Evolutionary conservation across 2,113 vertebrate species (phyloP), one percentile per base, ranked within the genome.

Genomic region (Phrynosoma platyrhinos): DNA sequence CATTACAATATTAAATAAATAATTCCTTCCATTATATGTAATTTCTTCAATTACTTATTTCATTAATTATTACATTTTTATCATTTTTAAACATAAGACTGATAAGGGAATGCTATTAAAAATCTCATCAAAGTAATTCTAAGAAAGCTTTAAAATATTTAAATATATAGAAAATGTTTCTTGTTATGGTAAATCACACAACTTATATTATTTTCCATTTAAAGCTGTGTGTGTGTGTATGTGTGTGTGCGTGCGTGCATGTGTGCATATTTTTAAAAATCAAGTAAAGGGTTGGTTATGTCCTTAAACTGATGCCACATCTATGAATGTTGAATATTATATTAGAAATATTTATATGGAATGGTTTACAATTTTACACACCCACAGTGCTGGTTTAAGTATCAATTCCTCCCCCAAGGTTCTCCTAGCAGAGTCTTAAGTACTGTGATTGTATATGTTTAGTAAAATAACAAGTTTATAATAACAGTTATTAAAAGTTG

Each of bases 331-430:
- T 36, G 27, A 30, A 7, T 9, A 0, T 83, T 84, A 64, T 0
- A n/a, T 58, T 86, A 71, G 30, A 88, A 92, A 8, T 69, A 25
- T 69, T 90, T 85, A 1, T 90, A 89, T 92, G 21, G 5, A 72
- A 0, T 0, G 64, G 80, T 83, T 53, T 86, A 86, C 71, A 0
- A 27, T 68, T 40, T 91, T 87, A 84, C 68, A 0, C 0, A 69
- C 1, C 40, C 47, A 88, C 78, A 6, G 47, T 23, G 1, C 20
- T 66, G 0, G 0, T 40, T 74, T 52, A 27, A 40, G 7, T 77
- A 69, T 58, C 0, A 83, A 72, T 85, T 87, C 58, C 1, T 1
- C 0, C 8, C 55, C 47, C 47, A 75, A 71, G 32, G n/a, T 32
- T 69, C 30, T 58, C 75, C 5, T 77, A 42, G 74, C 2, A 85